These are phyloP conservation scores for Drosophila biarmipes DNA, from an alignment of 1,140 invertebrate species.

Conservation along the genomic window DNA sequence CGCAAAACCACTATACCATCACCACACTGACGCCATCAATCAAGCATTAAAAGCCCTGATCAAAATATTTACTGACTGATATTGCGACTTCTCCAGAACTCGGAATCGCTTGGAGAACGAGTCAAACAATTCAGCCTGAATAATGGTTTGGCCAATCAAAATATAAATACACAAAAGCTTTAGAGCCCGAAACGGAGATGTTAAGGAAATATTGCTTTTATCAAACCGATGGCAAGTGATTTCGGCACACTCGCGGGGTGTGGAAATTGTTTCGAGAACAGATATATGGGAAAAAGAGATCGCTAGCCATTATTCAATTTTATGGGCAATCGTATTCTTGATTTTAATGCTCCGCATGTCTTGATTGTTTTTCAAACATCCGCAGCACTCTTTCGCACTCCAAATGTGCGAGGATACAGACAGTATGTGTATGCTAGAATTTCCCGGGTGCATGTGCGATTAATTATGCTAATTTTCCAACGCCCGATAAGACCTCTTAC, in stretches of 20 bases:
- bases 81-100: conserved; percentile 7
- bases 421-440: conserved; percentile 13
- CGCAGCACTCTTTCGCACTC: neutral
- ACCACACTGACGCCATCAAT: conserved; percentile 3
- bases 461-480: conserved; percentile 59
- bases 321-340: conserved; percentile 54
- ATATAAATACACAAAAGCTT: conserved; percentile 22
- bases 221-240: conserved; percentile 9
- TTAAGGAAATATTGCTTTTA: conserved; percentile 34
- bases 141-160: conserved; percentile 42
- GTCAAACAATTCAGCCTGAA: conserved; percentile 10
- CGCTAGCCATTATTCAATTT: conserved; percentile 61
- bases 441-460: conserved; percentile 35
- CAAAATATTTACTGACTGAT: conserved; percentile 1
- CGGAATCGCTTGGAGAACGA: conserved; percentile 6
- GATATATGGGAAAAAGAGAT: conserved; percentile 31
- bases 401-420: conserved; percentile 14
- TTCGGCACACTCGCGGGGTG: neutral
- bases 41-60: conserved; percentile 8
- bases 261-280: conserved; percentile 25
- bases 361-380: conserved; percentile 43
- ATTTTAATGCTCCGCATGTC: conserved; percentile 37
- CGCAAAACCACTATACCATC: neutral
- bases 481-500: conserved; percentile 26
- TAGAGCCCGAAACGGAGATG: neutral